These are phyloP conservation scores for Nymphalis urticae DNA, from an alignment of 2,888 invertebrate species.

Conservation along the genomic window DNA sequence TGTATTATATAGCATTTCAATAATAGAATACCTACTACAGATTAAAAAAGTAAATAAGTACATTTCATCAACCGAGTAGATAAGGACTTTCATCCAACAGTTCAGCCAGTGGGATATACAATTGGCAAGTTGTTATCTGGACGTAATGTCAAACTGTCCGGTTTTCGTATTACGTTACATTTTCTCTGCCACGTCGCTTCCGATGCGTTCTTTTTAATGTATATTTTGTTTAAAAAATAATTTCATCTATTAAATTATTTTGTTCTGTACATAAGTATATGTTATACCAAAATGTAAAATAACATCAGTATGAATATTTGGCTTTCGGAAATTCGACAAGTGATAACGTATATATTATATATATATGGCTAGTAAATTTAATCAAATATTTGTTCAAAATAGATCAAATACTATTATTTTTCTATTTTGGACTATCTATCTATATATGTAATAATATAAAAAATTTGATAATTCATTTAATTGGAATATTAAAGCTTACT, in stretches of 20 bases:
- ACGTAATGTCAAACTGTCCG: slow-evolving; percentile 36
- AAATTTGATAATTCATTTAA: too few species aligned
- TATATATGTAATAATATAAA: too few species aligned
- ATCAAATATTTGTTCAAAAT: too few species aligned
- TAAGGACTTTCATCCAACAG: slow-evolving; percentile 22
- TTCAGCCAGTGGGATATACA: slow-evolving; percentile 18
- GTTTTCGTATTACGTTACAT: slow-evolving; percentile 35
- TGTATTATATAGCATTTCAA: background rate
- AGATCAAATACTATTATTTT: too few species aligned
- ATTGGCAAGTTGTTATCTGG: slow-evolving; percentile 40
- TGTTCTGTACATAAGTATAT: too few species aligned
- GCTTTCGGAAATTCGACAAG: too few species aligned
- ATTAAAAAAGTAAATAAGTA: slow-evolving; percentile 8
- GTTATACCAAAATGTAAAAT: too few species aligned
- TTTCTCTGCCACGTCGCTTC: slow-evolving; percentile 34
- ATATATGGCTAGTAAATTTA: too few species aligned
- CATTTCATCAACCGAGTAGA: slow-evolving; percentile 20
- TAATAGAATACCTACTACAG: background rate
- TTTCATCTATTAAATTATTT: background rate
- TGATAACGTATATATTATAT: too few species aligned
- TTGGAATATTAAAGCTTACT: too few species aligned
- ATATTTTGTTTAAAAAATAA: background rate
- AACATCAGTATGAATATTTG: too few species aligned
- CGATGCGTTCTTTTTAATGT: slow-evolving; percentile 32
- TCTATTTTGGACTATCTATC: too few species aligned